A percentile compares a stretch with the other conserved stretches of the same genome.
These are phyloP conservation scores for Buteo buteo DNA, from an alignment of 2,113 vertebrate species.

Conservation along the genomic window DNA sequence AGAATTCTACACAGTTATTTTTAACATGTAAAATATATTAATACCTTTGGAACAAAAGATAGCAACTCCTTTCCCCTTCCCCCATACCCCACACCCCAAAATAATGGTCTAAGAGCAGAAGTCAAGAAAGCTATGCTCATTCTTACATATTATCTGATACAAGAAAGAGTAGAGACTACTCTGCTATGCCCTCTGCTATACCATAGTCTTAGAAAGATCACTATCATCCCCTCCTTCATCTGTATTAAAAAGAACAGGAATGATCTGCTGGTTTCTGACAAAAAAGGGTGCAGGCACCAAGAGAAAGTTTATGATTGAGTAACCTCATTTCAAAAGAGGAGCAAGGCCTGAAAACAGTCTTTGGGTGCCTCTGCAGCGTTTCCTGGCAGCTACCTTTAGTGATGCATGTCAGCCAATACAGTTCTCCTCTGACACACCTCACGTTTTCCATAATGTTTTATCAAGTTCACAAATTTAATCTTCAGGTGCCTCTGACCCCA, in stretches of 20 bases:
- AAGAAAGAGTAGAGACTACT: neutral
- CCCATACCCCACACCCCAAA: neutral
- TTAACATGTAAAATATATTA: neutral
- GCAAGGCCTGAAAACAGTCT: neutral
- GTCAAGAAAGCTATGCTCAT: neutral
- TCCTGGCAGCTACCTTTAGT: neutral
- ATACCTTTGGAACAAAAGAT: neutral
- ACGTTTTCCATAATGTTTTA: neutral
- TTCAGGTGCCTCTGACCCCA: neutral
- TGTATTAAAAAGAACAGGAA: neutral
- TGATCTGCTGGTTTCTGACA: neutral
- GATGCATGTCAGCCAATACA: neutral
- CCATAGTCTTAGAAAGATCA: neutral
- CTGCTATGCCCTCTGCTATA: neutral
- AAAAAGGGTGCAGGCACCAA: neutral
- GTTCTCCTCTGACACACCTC: neutral
- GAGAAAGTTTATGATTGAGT: neutral
- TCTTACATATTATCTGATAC: neutral
- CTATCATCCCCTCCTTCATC: neutral
- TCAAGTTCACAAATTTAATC: neutral
- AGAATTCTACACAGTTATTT: neutral
- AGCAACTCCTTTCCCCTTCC: neutral
- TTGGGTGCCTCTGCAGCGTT: neutral
- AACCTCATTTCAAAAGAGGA: neutral
- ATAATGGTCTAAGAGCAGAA: neutral